These are phyloP conservation scores for Blera fallax DNA, from an alignment of 2,888 invertebrate genomes.

Conservation along the genomic window DNA sequence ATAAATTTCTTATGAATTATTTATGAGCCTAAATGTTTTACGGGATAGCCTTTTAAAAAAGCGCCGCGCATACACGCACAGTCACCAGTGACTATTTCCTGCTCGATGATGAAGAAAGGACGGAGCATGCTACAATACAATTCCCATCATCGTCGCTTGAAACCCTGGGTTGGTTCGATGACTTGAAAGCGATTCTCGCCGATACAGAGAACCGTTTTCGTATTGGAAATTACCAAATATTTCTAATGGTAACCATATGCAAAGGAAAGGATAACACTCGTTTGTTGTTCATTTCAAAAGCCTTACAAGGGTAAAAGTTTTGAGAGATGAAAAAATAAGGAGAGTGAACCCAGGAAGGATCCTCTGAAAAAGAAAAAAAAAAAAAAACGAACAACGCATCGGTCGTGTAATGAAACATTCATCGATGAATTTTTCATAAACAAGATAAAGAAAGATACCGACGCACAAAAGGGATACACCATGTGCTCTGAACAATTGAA, in stretches of 20 bases:
- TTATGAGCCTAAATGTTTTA: conserved; percentile 60
- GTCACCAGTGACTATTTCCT: conserved; percentile 6
- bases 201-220: not conserved
- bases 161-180: not conserved
- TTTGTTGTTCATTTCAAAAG: not conserved
- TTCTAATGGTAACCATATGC: conserved; percentile 5
- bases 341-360: not conserved
- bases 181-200: not conserved
- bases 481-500: conserved; percentile 24
- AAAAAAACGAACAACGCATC: not conserved
- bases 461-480: not conserved
- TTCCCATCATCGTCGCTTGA: conserved; percentile 11
- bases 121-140: conserved; percentile 7
- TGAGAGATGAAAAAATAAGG: not conserved
- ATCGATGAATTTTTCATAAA: conserved; percentile 34
- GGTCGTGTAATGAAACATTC: not conserved
- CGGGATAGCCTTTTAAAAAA: conserved; percentile 24
- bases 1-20: conserved; percentile 67
- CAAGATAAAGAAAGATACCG: not conserved
- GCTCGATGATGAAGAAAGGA: conserved; percentile 3
- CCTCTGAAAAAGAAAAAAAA: not conserved
- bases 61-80: not conserved
- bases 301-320: not conserved
- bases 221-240: conserved; percentile 3
- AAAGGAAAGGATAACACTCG: not conserved